Evolutionary conservation across 2,888 invertebrate species (phyloP).

Genomic region (Drosophila fulvimacula): DNA sequence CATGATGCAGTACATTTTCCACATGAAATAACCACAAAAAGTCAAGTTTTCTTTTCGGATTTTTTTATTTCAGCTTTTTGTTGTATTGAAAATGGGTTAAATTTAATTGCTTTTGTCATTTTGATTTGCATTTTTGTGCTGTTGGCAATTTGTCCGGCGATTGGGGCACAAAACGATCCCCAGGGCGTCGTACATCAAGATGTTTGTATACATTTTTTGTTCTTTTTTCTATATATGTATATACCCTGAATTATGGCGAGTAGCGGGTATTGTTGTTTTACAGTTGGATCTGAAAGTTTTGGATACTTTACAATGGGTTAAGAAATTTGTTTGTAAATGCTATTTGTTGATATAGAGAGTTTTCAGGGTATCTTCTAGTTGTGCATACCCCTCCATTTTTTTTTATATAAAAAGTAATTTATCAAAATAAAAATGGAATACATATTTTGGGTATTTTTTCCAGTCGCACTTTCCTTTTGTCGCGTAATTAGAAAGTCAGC

Average conservation of each 20-base stretch:
- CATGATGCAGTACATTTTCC: slow-evolving; percentile 83
- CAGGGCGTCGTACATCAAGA: slow-evolving; percentile 70
- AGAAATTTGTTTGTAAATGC: no score
- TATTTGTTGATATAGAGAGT: background rate
- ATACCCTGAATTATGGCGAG: background rate
- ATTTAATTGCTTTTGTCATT: slow-evolving; percentile 81
- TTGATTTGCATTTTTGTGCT: slow-evolving; percentile 78
- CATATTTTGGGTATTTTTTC: slow-evolving; percentile 39
- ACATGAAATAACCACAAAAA: slow-evolving; percentile 82
- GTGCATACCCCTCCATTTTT: background rate
- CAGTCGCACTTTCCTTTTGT: slow-evolving; percentile 37
- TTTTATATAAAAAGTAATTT: slow-evolving; percentile 48
- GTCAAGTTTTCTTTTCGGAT: slow-evolving; percentile 42
- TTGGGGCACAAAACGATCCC: slow-evolving; percentile 68
- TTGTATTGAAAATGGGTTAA: slow-evolving; percentile 76
- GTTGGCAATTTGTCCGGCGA: slow-evolving; percentile 70
- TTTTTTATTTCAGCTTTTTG: background rate
- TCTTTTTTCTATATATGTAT: background rate
- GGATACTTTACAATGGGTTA: background rate
- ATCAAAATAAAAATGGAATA: slow-evolving; percentile 48
- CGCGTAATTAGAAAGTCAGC: slow-evolving; percentile 69
- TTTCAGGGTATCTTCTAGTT: background rate
- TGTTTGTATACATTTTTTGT: slow-evolving; percentile 1
- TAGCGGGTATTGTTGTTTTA: background rate
- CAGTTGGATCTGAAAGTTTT: background rate